These are phyloP conservation scores for Chlorocebus sabaeus DNA, from an alignment of 2,113 vertebrate genomes.

Conservation along the genomic window DNA sequence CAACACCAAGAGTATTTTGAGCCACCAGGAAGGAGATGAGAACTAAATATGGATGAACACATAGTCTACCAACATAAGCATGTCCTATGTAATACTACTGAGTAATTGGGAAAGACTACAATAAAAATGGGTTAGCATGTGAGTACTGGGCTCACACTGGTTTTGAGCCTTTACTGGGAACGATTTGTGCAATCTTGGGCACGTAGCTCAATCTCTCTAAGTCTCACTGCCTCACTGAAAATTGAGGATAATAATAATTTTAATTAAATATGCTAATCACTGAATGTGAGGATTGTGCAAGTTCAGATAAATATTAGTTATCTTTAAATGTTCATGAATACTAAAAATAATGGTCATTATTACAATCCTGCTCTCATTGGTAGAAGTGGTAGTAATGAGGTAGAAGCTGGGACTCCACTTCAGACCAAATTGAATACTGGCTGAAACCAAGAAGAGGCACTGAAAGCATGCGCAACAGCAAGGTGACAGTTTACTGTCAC, in stretches of 20 bases:
- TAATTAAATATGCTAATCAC: not conserved
- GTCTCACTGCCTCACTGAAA: not conserved
- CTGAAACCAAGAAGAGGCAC: too few species aligned
- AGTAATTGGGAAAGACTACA: not conserved
- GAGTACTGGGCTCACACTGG: not conserved
- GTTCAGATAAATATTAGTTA: not conserved
- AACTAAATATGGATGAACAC: not conserved
- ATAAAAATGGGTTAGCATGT: not conserved
- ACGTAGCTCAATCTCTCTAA: not conserved
- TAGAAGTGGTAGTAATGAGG: not conserved
- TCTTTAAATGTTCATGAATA: not conserved
- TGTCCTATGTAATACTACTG: accelerated
- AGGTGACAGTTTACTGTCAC: accelerated
- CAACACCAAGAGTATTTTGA: not conserved
- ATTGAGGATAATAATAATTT: not conserved
- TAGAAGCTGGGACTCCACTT: too few species aligned
- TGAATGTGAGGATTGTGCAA: not conserved
- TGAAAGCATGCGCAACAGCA: too few species aligned
- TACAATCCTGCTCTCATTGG: not conserved
- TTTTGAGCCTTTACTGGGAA: not conserved
- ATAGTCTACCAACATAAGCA: not conserved
- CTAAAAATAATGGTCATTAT: not conserved
- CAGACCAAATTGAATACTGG: too few species aligned
- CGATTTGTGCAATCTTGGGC: not conserved
- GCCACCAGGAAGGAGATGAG: not conserved